Evolutionary conservation across 2,888 invertebrate species (phyloP).

Genomic region (Pristionchus fissidentatus): DNA sequence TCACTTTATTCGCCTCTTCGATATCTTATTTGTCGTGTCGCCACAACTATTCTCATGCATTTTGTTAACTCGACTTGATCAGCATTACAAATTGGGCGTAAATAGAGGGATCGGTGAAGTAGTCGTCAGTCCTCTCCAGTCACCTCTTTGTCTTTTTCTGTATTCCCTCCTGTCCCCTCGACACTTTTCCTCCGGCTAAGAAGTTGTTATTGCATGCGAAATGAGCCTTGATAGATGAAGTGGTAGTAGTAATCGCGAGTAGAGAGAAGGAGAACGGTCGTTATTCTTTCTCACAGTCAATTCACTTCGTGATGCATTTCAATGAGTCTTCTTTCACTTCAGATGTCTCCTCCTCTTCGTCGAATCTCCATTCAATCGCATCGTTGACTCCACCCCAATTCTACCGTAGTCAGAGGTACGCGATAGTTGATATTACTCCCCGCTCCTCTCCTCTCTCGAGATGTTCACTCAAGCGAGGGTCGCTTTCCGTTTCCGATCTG

Average conservation of each 20-base stretch:
- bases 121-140: neutral
- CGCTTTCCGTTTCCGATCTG: slow-evolving; percentile 36
- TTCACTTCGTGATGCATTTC: too few species aligned
- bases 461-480: neutral
- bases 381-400: neutral
- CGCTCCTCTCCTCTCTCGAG: too few species aligned
- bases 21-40: slow-evolving; percentile 34
- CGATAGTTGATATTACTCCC: slow-evolving; percentile 43
- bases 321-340: slow-evolving; percentile 26
- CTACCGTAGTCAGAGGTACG: slow-evolving; percentile 22
- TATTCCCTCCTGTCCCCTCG: slow-evolving; percentile 1
- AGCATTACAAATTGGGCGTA: slow-evolving; percentile 42
- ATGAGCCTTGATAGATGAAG: slow-evolving; percentile 42
- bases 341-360: neutral
- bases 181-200: too few species aligned
- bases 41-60: slow-evolving; percentile 33
- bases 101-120: slow-evolving; percentile 7
- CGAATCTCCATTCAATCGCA: slow-evolving; percentile 16
- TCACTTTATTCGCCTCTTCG: slow-evolving; percentile 1
- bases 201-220: slow-evolving; percentile 42
- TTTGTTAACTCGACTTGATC: slow-evolving; percentile 33
- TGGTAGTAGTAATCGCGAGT: slow-evolving; percentile 6
- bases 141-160: neutral
- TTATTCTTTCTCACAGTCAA: neutral
- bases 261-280: too few species aligned